Percentiles rank a stretch among this genome's conserved stretches.
Conservation (phyloP, 2,888 invertebrate species). For the Uropetala carovei region DNA sequence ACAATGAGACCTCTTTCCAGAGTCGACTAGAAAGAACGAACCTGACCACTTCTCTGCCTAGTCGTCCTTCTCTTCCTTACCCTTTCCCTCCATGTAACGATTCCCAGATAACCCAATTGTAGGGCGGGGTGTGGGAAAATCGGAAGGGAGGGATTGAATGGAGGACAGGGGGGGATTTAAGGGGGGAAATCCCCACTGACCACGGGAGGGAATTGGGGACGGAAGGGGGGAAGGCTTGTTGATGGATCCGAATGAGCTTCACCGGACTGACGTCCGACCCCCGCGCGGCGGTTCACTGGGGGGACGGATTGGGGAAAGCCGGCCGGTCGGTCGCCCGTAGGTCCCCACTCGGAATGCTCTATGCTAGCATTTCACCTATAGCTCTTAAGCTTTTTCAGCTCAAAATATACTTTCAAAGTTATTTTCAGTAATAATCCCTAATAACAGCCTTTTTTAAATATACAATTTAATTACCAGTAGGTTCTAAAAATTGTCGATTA, state of each 20-base stretch:
- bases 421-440: too few relatives aligned
- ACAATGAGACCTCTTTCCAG: neutral
- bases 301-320: neutral
- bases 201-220: neutral
- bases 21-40: neutral
- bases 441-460: too few relatives aligned
- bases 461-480: too few relatives aligned
- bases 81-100: neutral
- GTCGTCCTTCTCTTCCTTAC: neutral
- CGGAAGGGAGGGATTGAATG: conserved; percentile 5
- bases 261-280: neutral
- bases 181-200: neutral
- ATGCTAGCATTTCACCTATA: too few relatives aligned
- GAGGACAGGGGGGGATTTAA: neutral
- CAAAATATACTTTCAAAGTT: too few relatives aligned
- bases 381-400: too few relatives aligned
- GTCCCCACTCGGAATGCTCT: neutral
- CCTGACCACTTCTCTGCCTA: neutral
- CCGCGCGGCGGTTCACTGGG: neutral
- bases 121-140: conserved; percentile 4
- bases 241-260: neutral
- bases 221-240: too few relatives aligned
- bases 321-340: neutral
- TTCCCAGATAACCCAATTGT: conserved; percentile 27
- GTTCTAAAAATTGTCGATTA: too few relatives aligned